Percentiles rank a stretch among this genome's conserved stretches.
Evolutionary conservation across 2,797 vertebrate species (phyloP).

Genomic region (Carduelis carduelis): DNA sequence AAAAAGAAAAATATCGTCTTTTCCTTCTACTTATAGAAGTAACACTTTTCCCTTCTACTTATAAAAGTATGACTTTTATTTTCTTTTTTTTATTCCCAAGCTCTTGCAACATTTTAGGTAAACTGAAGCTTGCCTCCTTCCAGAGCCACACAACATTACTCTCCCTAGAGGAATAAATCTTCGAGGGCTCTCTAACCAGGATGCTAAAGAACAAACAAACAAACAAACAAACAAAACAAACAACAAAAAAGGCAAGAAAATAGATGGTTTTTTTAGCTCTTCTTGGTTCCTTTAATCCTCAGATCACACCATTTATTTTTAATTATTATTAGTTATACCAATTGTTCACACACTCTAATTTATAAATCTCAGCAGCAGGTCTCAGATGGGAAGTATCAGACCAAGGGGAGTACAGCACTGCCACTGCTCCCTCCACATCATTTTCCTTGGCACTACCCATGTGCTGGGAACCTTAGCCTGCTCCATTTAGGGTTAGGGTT

Average conservation of each 20-base stretch:
- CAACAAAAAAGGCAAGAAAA: background rate
- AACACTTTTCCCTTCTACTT: background rate
- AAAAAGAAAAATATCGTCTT: background rate
- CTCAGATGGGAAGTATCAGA: background rate
- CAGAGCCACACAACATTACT: background rate
- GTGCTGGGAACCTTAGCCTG: background rate
- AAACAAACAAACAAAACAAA: background rate
- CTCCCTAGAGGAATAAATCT: background rate
- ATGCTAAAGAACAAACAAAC: background rate
- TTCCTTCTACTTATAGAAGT: background rate
- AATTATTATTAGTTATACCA: background rate
- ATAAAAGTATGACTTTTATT: background rate
- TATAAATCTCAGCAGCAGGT: background rate
- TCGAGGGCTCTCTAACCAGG: background rate
- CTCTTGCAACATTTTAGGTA: background rate
- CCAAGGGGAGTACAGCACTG: rapidly evolving
- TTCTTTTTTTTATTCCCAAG: background rate
- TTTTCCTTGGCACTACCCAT: background rate
- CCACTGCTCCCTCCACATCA: background rate
- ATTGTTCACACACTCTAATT: background rate
- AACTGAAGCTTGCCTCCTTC: background rate
- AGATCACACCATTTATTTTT: background rate
- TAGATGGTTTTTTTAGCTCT: background rate
- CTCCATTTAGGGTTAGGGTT: background rate
- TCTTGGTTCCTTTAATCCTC: background rate